These are phyloP conservation scores for Macrocentrus cingulum DNA, from an alignment of 1,140 invertebrate genomes.

Conservation along the genomic window DNA sequence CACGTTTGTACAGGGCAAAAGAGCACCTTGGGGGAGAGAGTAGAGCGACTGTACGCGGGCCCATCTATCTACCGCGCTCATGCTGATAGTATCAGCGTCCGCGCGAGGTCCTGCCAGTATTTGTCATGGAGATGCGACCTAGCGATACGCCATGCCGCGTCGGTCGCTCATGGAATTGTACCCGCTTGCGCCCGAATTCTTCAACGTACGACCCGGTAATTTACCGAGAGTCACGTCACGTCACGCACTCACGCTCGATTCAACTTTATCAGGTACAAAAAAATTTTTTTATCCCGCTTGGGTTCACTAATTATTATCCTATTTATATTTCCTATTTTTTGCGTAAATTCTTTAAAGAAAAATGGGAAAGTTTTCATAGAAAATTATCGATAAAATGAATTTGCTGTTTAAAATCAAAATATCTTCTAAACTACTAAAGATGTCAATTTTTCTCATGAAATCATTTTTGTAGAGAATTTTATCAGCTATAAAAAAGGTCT, in stretches of 20 bases:
- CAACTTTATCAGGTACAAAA: slow-evolving; percentile 6
- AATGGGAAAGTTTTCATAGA: too few species aligned
- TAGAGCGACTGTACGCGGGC: slow-evolving; percentile 50
- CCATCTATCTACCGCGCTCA: slow-evolving; percentile 39
- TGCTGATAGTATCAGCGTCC: slow-evolving; percentile 46
- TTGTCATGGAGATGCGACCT: slow-evolving; percentile 49
- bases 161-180: slow-evolving; percentile 13
- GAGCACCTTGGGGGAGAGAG: slow-evolving; percentile 22
- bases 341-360: too few species aligned
- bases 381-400: too few species aligned
- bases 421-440: too few species aligned
- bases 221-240: slow-evolving; percentile 18
- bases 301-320: too few species aligned
- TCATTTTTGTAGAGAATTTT: too few species aligned
- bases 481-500: too few species aligned
- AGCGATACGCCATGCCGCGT: slow-evolving; percentile 23
- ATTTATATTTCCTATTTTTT: too few species aligned
- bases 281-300: slow-evolving; percentile 5
- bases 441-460: too few species aligned
- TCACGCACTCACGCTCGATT: slow-evolving; percentile 11
- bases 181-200: slow-evolving; percentile 14
- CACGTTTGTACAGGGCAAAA: slow-evolving; percentile 3
- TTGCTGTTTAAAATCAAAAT: too few species aligned
- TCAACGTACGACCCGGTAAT: slow-evolving; percentile 26
- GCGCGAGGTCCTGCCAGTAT: slow-evolving; percentile 41